phyloP scores from a whole-genome alignment of 2,888 invertebrate species.

The Aelia acuminata region DNA sequence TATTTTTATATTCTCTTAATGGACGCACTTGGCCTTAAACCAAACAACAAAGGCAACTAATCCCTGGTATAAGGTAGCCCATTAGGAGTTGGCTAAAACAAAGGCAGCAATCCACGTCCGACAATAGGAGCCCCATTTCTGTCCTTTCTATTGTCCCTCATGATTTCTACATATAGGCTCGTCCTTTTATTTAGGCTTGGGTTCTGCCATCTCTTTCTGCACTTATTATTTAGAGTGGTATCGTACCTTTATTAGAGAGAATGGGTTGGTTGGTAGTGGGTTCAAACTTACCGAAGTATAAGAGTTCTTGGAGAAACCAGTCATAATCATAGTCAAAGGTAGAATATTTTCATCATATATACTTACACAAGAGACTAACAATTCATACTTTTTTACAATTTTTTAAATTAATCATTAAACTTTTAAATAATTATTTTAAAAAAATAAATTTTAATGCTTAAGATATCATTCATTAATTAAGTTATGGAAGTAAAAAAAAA shows the following conservation, averaged over 20 bases:
- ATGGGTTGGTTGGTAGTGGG: background rate
- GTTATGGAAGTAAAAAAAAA: too few species aligned
- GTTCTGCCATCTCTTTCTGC: background rate
- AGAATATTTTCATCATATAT: background rate
- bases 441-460: too few species aligned
- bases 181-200: background rate
- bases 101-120: background rate
- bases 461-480: too few species aligned
- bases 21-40: background rate
- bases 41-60: constrained; percentile 5
- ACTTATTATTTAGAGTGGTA: constrained; percentile 27
- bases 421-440: too few species aligned
- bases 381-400: too few species aligned
- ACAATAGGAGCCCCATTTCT: constrained; percentile 38
- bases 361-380: background rate
- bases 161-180: constrained; percentile 26
- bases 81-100: constrained; percentile 12
- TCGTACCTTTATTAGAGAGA: background rate
- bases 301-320: background rate
- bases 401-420: too few species aligned
- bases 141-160: background rate
- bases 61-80: constrained; percentile 12
- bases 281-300: background rate
- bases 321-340: background rate
- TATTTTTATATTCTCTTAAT: background rate